These are phyloP conservation scores for Chrysaora quinquecirrha DNA, from an alignment of 30 jellyfish, hydroid and myxozoan genomes.

Conservation along the genomic window DNA sequence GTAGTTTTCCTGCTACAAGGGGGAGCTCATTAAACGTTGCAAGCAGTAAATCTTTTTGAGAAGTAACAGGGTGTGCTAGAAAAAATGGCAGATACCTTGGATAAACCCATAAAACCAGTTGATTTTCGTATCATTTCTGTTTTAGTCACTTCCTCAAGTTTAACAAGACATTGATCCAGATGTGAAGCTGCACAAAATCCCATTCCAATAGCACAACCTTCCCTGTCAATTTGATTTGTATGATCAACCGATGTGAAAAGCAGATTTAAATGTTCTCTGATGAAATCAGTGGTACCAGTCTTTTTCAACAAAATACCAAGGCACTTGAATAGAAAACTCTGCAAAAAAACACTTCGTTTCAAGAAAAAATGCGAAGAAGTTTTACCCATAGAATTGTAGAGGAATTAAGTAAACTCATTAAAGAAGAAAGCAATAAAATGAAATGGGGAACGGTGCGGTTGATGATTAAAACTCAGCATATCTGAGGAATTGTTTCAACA, in stretches of 20 bases:
- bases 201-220: slow-evolving; percentile 96
- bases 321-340: slow-evolving; percentile 94
- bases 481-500: no score
- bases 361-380: no score
- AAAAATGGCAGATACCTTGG: no score
- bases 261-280: slow-evolving; percentile 92
- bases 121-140: slow-evolving; percentile 96
- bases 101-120: slow-evolving; percentile 96
- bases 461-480: no score
- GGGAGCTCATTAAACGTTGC: no score
- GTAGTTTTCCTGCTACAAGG: no score
- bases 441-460: no score
- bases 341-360: neutral
- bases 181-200: slow-evolving; percentile 99
- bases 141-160: slow-evolving; percentile 92
- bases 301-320: slow-evolving; percentile 88
- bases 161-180: slow-evolving; percentile 93
- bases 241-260: slow-evolving; percentile 90
- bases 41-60: no score
- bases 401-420: no score
- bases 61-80: no score
- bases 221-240: slow-evolving; percentile 85
- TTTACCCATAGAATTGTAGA: no score
- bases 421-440: no score
- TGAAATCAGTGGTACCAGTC: slow-evolving; percentile 88